These are phyloP conservation scores for Takifugu rubripes DNA, from an alignment of 2,797 vertebrate species.

Conservation along the genomic window DNA sequence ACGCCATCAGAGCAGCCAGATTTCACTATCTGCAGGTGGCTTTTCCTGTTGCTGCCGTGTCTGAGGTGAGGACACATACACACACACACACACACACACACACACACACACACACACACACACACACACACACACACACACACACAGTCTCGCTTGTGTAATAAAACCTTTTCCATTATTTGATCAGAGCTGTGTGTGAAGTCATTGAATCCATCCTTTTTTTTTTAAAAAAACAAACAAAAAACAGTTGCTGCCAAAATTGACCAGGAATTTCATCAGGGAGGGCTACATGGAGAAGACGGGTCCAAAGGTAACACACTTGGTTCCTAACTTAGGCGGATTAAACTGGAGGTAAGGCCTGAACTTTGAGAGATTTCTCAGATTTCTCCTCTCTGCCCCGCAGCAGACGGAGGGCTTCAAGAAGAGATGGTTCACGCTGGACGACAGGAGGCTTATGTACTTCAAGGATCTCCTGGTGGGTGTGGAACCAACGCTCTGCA, in stretches of 20 bases:
- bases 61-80: constrained; percentile 78
- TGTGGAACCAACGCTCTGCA: constrained; percentile 37
- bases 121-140: background rate
- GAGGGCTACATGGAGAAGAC: constrained; percentile 99
- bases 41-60: constrained; percentile 83
- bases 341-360: background rate
- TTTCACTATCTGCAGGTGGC: constrained; percentile 97
- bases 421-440: constrained; percentile 96
- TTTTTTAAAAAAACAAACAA: background rate
- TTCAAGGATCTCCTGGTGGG: constrained; percentile 94
- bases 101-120: no score
- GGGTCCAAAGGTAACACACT: constrained; percentile 85
- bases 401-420: constrained; percentile 97
- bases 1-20: constrained; percentile 89
- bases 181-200: background rate
- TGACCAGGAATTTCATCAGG: constrained; percentile 91
- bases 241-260: constrained; percentile 86
- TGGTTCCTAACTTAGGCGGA: background rate
- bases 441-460: constrained; percentile 96
- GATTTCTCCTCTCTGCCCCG: constrained; percentile 6
- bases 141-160: background rate
- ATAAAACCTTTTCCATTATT: background rate
- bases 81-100: background rate
- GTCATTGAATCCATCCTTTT: background rate
- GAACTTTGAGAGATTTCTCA: background rate